A percentile compares a stretch with the other conserved stretches of the same genome.
Conservation (phyloP, 1,140 invertebrate genomes). For the Listronotus bonariensis region DNA sequence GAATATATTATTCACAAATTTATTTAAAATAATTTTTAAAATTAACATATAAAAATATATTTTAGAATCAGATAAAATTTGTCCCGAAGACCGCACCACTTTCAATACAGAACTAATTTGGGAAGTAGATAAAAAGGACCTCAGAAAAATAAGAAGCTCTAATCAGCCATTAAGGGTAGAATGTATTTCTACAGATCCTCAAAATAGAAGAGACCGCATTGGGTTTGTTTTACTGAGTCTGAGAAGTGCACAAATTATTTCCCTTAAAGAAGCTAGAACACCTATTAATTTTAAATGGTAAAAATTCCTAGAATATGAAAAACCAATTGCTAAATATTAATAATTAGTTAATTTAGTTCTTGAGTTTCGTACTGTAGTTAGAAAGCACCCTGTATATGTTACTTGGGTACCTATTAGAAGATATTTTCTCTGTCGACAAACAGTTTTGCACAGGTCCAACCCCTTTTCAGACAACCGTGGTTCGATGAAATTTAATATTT, state of each 20-base stretch:
- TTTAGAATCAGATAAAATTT: constrained; percentile 56
- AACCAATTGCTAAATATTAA: too few relatives aligned
- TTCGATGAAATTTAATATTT: too few relatives aligned
- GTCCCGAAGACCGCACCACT: constrained; percentile 54
- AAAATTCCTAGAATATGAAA: background rate
- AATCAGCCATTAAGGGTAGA: constrained; percentile 60
- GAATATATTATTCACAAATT: too few relatives aligned
- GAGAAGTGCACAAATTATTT: constrained; percentile 58
- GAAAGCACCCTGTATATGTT: too few relatives aligned
- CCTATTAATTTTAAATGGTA: constrained; percentile 54
- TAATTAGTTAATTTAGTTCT: too few relatives aligned
- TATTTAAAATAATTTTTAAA: too few relatives aligned
- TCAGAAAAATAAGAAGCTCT: constrained; percentile 59
- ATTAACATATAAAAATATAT: too few relatives aligned
- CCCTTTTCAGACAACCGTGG: too few relatives aligned
- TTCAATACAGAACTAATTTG: constrained; percentile 59
- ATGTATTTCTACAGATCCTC: constrained; percentile 56
- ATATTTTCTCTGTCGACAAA: too few relatives aligned
- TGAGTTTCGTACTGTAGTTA: too few relatives aligned
- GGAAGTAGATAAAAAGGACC: constrained; percentile 58
- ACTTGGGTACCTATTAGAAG: too few relatives aligned
- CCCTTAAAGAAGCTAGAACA: constrained; percentile 28
- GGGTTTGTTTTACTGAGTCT: constrained; percentile 60
- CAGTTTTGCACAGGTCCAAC: too few relatives aligned
- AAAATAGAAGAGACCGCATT: constrained; percentile 56